Evolutionary conservation across 2,888 invertebrate species (phyloP), one percentile per base, ranked within the genome.

Genomic region (Drosophila mulleri): DNA sequence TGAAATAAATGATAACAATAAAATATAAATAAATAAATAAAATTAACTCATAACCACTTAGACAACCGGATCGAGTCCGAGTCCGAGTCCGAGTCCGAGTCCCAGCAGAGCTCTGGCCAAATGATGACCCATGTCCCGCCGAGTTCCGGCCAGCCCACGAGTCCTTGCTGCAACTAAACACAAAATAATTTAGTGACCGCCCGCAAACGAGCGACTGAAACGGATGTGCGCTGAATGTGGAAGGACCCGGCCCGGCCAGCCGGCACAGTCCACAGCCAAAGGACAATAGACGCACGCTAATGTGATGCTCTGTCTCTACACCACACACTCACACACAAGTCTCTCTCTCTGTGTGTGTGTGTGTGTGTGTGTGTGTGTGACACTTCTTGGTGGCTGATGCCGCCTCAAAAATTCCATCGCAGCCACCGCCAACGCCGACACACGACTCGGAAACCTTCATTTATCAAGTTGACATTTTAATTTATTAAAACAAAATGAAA

Each of bases 381-480:
- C 63, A 80, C 74, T 80, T 74, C 77, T 82, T 70, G 72, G 66
- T 58, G 66, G 67, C 70, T 66, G 72, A 65, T 75, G 73, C 67
- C 72, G 75, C 75, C 76, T 89, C 88, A 88, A 88, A 88, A 88
- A 76, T 78, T 75, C 85, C 73, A 73, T 68, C 84, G 71, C 44
- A 45, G 58, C 59, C 59, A 73, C 44, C 50, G 58, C 48, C 14
- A 14, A 37, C 50, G 58, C 53, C 62, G 78, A 70, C 77, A 67
- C 58, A 75, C 72, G 71, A 76, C 62, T 76, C 76, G 64, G 77
- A 86, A 88, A 89, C 90, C 89, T 88, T 89, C 92, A 92, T 91
- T 91, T 91, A 92, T 91, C 92, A 91, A 89, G 84, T 90, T 91
- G 91, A 92, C 92, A 90, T 91, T 91, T 91, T 92, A 91, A 91